Base-by-base conservation (phyloP, 2,113 vertebrate species). In the Lepisosteus oculatus region DNA sequence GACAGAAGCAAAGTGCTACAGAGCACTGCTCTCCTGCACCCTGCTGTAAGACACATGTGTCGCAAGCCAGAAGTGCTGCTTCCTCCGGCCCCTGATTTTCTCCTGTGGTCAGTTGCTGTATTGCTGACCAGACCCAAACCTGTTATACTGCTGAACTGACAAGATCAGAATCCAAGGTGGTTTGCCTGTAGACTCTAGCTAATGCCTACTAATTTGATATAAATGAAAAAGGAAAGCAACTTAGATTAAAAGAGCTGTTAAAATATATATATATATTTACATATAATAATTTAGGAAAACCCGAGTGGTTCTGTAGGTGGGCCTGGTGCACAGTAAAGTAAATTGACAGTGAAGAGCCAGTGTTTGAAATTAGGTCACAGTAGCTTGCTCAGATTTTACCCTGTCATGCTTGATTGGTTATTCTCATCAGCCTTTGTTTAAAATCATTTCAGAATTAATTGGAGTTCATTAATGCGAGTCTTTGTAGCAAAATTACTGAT, bases 381-480 rank as follows among this genome's bases (percentile, higher is more conserved):
- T 79, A 85, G 84, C 79, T 82, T 85, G 78, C 80, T 81, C 87
- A 79, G 80, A 90, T 84, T 90, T 90, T 88, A 87, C 79, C 82
- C 85, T 87, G 90, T 90, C 86, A 91, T 84, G 91, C 88, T 86
- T 93, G 89, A 94, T 92, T 88, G 90, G 90, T 89, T 93, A 87
- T 90, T 89, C 89, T 92, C 90, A 93, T 93, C 91, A 90, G 87
- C 91, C 90, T 93, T 92, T 92, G 91, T 93, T 94, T 92, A 91
- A 93, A 92, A 93, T 92, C 80, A 90, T 93, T 92, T 92, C 86
- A 85, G 85, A 92, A 93, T 94, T 94, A 92, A 95, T 94, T 94
- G 92, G 83, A 42, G 47, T 91, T 94, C 93, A 93, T 93, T 94
- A 93, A 90, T 78, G 71, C 81, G 87, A 91, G 84, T 87, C 86